Conservation (phyloP, 1,140 invertebrate genomes). For the Piezodorus guildinii region DNA sequence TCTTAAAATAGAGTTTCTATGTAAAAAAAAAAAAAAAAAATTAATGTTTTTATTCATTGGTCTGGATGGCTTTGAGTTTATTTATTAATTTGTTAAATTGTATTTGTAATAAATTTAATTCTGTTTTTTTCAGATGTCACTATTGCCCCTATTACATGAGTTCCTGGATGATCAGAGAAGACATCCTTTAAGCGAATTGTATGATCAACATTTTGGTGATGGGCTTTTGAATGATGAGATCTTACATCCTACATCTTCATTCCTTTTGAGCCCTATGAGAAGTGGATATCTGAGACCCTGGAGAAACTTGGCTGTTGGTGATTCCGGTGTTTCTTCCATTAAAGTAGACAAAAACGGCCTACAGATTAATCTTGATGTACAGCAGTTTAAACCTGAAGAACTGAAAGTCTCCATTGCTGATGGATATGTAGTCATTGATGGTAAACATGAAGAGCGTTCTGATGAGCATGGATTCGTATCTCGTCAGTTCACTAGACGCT, state of each 20-base stretch:
- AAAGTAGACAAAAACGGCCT: slow-evolving; percentile 21
- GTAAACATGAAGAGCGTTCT: slow-evolving; percentile 48
- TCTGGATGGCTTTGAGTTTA: too few species aligned
- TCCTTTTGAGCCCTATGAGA: slow-evolving; percentile 24
- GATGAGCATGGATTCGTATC: slow-evolving; percentile 50
- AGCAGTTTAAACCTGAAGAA: slow-evolving; percentile 67
- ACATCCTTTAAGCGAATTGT: slow-evolving; percentile 30
- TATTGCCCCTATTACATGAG: slow-evolving; percentile 20
- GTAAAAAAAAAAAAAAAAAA: too few species aligned
- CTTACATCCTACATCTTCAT: slow-evolving; percentile 27
- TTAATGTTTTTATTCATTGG: too few species aligned
- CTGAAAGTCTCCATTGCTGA: slow-evolving; percentile 60
- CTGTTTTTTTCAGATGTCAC: slow-evolving; percentile 20
- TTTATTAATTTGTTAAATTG: too few species aligned
- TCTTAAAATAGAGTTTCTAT: too few species aligned
- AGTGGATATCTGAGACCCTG: slow-evolving; percentile 24
- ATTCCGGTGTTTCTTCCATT: slow-evolving; percentile 25
- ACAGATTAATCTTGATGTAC: slow-evolving; percentile 52
- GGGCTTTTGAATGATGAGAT: slow-evolving; percentile 28
- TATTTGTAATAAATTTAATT: too few species aligned
- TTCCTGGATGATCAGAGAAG: slow-evolving; percentile 31
- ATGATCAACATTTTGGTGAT: slow-evolving; percentile 33
- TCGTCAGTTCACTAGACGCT: slow-evolving; percentile 49
- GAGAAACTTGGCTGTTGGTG: slow-evolving; percentile 3
- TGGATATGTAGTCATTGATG: too few species aligned